phyloP scores from a whole-genome alignment of 92 coral and sea anemone genomes.

The Muricea muricata region DNA sequence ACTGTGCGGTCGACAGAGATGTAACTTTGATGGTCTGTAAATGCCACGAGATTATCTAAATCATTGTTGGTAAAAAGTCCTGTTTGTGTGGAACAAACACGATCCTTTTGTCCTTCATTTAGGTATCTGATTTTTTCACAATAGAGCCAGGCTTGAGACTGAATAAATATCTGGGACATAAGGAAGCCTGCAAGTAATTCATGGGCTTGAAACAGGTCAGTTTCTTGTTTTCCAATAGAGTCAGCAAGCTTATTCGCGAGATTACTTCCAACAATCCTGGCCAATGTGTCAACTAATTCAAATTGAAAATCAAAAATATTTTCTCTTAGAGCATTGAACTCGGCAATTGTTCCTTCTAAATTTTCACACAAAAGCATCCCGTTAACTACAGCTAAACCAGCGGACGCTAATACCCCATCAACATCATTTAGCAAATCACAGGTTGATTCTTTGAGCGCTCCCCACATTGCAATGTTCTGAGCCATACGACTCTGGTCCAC shows the following conservation, averaged over 20 bases:
- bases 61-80: conserved; percentile 59
- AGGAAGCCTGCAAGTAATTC: conserved; percentile 60
- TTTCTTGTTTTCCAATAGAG: no score
- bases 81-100: conserved; percentile 39
- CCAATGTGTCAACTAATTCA: conserved; percentile 70
- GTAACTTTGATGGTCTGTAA: conserved; percentile 50
- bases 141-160: conserved; percentile 59
- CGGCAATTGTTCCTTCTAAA: conserved; percentile 69
- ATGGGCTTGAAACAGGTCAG: no score
- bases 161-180: conserved; percentile 54
- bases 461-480: conserved; percentile 65
- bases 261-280: conserved; percentile 67
- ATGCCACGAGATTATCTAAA: conserved; percentile 57
- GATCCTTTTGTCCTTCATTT: conserved; percentile 41
- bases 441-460: conserved; percentile 63
- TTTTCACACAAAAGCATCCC: conserved; percentile 51
- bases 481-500: conserved; percentile 51
- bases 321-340: conserved; percentile 63
- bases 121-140: conserved; percentile 62
- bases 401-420: conserved; percentile 47
- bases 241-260: conserved; percentile 61
- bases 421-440: conserved; percentile 62
- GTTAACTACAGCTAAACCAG: not conserved
- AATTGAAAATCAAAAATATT: conserved; percentile 72
- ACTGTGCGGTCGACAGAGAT: conserved; percentile 63